Conservation (phyloP, 2,113 vertebrate genomes). For the Spizaetus ornatus region DNA sequence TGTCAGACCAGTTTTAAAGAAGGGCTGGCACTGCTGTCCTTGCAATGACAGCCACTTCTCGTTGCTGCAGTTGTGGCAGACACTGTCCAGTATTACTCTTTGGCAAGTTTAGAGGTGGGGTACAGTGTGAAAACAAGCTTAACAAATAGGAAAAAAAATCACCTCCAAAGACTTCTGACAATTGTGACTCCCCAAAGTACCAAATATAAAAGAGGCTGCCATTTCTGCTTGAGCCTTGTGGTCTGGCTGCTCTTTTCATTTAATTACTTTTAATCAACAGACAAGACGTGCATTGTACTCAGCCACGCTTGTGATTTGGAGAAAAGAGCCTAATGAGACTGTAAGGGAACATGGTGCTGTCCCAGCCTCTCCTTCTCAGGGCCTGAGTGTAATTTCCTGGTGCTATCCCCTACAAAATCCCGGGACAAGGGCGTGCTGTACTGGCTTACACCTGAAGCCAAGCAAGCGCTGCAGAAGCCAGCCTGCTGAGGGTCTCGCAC, state of each 20-base stretch:
- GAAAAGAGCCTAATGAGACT: background rate
- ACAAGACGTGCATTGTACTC: background rate
- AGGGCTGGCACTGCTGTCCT: background rate
- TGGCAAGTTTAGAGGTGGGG: background rate
- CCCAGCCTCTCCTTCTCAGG: fast-evolving
- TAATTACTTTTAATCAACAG: background rate
- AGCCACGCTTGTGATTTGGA: background rate
- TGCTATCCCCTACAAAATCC: background rate
- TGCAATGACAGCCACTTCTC: background rate
- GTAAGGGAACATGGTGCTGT: background rate
- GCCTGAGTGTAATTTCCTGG: background rate
- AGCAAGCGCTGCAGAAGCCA: background rate
- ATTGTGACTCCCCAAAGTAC: background rate
- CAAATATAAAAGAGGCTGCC: background rate
- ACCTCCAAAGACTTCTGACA: background rate
- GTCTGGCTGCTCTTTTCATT: background rate
- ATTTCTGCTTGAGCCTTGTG: background rate
- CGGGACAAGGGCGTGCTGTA: fast-evolving
- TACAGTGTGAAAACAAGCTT: background rate
- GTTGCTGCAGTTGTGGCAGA: background rate
- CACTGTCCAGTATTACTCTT: background rate
- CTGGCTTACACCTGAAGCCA: background rate
- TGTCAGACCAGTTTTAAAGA: background rate
- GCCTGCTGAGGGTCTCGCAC: background rate
- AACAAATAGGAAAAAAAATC: background rate